Evolutionary conservation across 1,140 invertebrate species (phyloP), one percentile per base, ranked within the genome.

Genomic region (Cotesia chilonis): DNA sequence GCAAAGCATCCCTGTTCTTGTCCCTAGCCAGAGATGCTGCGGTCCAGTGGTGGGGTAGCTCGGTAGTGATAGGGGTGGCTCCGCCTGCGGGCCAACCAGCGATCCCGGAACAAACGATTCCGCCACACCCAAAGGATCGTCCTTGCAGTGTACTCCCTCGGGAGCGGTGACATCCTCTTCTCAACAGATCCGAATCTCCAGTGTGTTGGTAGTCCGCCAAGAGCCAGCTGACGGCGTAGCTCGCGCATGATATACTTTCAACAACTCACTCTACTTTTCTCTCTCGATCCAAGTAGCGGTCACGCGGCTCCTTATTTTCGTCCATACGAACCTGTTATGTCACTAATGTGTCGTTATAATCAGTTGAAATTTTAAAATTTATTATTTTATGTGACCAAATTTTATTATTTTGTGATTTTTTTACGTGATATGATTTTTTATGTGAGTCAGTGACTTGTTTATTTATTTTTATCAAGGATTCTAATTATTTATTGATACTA

Each of bases 111-210:
- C 78, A 79, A 81, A 77, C 77, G 74, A 76, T 68, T 74, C 81
- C 79, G 85, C 85, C 85, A 86, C 85, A 86, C 85, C 85, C 85
- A 81, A 77, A 73, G 79, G 70, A 83, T 82, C 78, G 79, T 85
- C 81, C 80, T 76, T 78, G 59, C 5, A 41, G 66, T 61, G 71
- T 80, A 78, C 78, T 81, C 81, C 81, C 82, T 78, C 76, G 78
- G 81, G 84, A 84, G 82, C 78, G 79, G 82, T 85, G 83, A 81
- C 84, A 87, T 86, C 85, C 85, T 86, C 84, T 85, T 86, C 84
- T 85, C 79, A 80, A 75, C 75, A 81, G 81, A 83, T 83, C 82
- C 79, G 10, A 47, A 47, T 9, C 41, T 47, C 41, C 10, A 47
- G 41, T 47, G 41, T 47, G 41, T 47, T 47, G 10, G 81, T 86